Conservation (phyloP, 2,888 invertebrate genomes). For the Nomada fabriciana region DNA sequence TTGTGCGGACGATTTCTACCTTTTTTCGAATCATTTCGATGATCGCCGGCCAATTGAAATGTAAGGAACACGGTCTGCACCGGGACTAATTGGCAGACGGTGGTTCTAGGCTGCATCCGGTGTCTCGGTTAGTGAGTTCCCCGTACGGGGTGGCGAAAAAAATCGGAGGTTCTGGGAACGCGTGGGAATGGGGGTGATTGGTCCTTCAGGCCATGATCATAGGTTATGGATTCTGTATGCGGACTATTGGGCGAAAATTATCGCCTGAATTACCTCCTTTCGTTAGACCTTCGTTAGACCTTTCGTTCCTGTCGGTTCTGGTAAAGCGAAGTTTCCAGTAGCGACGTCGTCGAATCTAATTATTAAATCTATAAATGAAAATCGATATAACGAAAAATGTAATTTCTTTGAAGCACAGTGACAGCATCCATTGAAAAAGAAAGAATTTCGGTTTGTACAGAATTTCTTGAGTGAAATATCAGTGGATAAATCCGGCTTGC, state of each 20-base stretch:
- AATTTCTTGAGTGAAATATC: too few relatives aligned
- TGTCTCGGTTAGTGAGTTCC: background rate
- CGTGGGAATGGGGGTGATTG: slow-evolving; percentile 12
- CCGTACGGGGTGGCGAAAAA: slow-evolving; percentile 26
- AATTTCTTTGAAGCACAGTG: too few relatives aligned
- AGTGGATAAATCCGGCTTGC: too few relatives aligned
- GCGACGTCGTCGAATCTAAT: too few relatives aligned
- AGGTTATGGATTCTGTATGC: background rate
- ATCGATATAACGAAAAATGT: too few relatives aligned
- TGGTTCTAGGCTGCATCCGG: slow-evolving; percentile 9
- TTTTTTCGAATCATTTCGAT: slow-evolving; percentile 53
- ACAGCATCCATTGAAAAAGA: too few relatives aligned
- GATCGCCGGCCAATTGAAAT: slow-evolving; percentile 56
- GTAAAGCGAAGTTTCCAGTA: too few relatives aligned
- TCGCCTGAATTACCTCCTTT: background rate
- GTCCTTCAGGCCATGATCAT: slow-evolving; percentile 17
- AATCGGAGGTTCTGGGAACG: slow-evolving; percentile 15
- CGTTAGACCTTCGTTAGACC: too few relatives aligned
- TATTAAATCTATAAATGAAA: too few relatives aligned
- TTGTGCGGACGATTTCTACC: slow-evolving; percentile 8
- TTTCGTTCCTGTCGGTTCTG: too few relatives aligned
- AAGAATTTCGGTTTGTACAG: too few relatives aligned
- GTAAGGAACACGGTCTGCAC: slow-evolving; percentile 31
- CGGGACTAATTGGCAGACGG: slow-evolving; percentile 41
- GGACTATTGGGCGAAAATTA: background rate